Conservation (phyloP, 2,888 invertebrate genomes). For the Cryptocephalus primarius region DNA sequence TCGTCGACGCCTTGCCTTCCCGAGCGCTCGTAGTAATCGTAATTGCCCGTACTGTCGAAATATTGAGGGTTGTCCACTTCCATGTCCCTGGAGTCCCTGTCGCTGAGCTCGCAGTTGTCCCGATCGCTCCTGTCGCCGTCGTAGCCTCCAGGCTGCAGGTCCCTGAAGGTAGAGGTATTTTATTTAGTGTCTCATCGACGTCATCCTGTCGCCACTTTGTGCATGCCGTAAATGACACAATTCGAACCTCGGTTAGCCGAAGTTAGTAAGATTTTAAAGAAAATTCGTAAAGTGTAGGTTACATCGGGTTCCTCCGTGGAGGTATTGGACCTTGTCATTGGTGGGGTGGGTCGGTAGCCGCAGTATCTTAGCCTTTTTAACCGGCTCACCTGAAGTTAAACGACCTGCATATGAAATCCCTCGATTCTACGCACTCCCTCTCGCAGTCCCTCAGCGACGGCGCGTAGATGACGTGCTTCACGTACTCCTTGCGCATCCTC, state of each 20-base stretch:
- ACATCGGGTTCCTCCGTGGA: no score
- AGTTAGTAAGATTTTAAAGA: no score
- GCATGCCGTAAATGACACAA: no score
- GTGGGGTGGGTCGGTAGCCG: no score
- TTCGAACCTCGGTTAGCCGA: no score
- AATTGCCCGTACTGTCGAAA: conserved; percentile 74
- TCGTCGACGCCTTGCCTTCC: conserved; percentile 63
- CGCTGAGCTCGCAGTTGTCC: conserved; percentile 85
- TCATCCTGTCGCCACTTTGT: no score
- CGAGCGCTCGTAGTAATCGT: conserved; percentile 73
- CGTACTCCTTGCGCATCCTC: conserved; percentile 67
- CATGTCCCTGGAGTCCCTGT: conserved; percentile 72
- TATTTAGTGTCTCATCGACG: no score
- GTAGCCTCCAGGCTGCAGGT: conserved; percentile 18
- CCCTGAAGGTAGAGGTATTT: conserved; percentile 12
- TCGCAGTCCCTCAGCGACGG: conserved; percentile 72
- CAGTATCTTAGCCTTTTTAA: no score
- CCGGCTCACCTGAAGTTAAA: conserved; percentile 77
- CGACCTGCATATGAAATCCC: conserved; percentile 75
- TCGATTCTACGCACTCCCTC: conserved; percentile 69
- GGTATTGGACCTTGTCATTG: no score
- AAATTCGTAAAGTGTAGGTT: no score
- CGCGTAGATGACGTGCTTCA: conserved; percentile 61
- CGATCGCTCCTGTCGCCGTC: conserved; percentile 59
- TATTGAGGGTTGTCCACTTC: conserved; percentile 76